phyloP scores from a whole-genome alignment of 2,113 vertebrate genomes.

The Rhabdomys dilectus region DNA sequence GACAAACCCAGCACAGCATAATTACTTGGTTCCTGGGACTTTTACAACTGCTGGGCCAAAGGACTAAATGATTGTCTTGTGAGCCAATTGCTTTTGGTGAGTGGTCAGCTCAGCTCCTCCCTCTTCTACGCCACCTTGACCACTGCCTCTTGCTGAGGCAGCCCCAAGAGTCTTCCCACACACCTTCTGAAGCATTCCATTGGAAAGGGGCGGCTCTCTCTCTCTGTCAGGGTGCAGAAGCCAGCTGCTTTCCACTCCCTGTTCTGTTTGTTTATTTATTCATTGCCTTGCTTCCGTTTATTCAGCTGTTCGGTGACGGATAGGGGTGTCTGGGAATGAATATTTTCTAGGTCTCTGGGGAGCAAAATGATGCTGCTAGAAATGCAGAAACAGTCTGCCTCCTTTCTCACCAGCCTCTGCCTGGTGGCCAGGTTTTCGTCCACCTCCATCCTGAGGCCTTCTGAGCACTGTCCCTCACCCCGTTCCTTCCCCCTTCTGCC shows the following conservation, averaged over 20 bases:
- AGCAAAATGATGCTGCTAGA: conserved; percentile 83
- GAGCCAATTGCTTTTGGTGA: background rate
- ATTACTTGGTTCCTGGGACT: conserved; percentile 52
- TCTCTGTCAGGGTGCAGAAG: conserved; percentile 67
- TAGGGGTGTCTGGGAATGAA: conserved; percentile 87
- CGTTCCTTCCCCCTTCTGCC: background rate
- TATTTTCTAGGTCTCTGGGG: conserved; percentile 84
- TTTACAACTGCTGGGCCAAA: conserved; percentile 23
- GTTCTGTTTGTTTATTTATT: conserved; percentile 80
- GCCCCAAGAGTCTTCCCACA: background rate
- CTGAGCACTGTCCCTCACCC: background rate
- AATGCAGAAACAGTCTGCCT: conserved; percentile 83
- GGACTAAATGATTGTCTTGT: background rate
- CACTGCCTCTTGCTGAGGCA: rapidly evolving
- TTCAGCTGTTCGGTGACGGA: conserved; percentile 83
- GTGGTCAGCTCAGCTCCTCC: background rate
- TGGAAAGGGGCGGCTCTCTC: background rate
- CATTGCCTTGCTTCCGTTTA: conserved; percentile 85
- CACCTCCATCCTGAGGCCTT: background rate
- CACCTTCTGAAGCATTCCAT: conserved; percentile 21
- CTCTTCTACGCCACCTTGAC: background rate
- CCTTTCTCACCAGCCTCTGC: conserved; percentile 71
- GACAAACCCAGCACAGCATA: conserved; percentile 52
- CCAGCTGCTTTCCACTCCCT: conserved; percentile 67
- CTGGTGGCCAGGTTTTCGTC: conserved; percentile 26